Base-by-base conservation (phyloP, 2,797 vertebrate species). In the Cyclopterus lumpus region DNA sequence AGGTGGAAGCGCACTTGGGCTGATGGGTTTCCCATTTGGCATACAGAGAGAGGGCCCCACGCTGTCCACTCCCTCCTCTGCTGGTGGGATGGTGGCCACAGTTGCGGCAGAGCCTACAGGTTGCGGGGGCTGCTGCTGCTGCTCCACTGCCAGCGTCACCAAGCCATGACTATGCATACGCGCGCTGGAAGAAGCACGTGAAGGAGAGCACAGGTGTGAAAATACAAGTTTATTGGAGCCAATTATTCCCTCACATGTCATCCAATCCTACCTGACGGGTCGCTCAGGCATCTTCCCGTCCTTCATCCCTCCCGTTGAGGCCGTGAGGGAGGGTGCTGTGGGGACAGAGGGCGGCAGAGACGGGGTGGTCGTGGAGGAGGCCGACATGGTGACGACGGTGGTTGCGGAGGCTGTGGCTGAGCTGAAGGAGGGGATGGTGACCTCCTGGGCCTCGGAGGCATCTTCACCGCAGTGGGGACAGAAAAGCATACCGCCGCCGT, bases 401-500 rank as follows among this genome's bases (percentile, higher is more conserved):
- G 92, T 86, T 0, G 89, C 79, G 0, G 93, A 92, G 24, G 95
- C 86, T 0, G 90, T 81, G 3, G 89, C 62, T 0, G 90, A 90
- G 49, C 95, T 93, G 0, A 93, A 87, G 0, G 95, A 94, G 5
- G 96, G 93, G 54, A 98, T 91, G 53, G 95, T 97, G 89, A 98
- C 96, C 73, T 97, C 97, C 77, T 97, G 96, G 1, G 97, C 97
- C 85, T 97, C 97, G 0, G 97, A 96, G 0, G 97, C 97, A 0
- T 98, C 97, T 71, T 98, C 97, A 0, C 97, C 97, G 2, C 97
- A 98, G 86, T 98, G 97, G 2, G 97, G 97, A 75, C 97, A 98
- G 92, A 98, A 98, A n/a, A 97, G 95, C 93, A 97, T 93, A 2
- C 97, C 97, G 0, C 91, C 85, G 0, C 92, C 93, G 8, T 89